phyloP scores from a whole-genome alignment of 2,888 invertebrate genomes.

The Resseliella maxima region DNA sequence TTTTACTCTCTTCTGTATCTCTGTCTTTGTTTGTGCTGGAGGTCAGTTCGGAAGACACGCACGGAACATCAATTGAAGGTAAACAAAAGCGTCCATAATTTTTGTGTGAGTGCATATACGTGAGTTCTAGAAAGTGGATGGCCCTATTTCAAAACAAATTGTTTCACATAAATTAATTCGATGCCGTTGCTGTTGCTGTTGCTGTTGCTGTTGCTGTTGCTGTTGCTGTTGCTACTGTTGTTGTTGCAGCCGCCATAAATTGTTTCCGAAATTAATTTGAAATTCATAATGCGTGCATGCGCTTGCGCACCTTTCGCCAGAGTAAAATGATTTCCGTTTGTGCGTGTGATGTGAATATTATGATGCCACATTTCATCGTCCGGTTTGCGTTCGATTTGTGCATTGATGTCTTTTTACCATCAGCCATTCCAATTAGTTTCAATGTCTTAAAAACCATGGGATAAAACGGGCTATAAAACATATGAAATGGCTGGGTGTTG shows the following conservation, averaged over 20 bases:
- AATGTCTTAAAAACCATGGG: background rate
- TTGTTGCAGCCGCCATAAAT: no score
- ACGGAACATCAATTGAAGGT: background rate
- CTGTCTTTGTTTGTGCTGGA: background rate
- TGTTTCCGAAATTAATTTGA: slow-evolving; percentile 40
- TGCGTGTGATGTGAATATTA: background rate
- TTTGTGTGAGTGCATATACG: background rate
- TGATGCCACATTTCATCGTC: background rate
- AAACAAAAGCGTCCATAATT: background rate
- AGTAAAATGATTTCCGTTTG: background rate
- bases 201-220: no score
- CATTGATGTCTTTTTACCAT: slow-evolving; percentile 3
- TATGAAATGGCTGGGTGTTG: background rate
- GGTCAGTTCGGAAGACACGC: slow-evolving; percentile 20
- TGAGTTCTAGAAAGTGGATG: background rate
- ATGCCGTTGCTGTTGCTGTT: background rate
- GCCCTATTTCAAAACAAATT: background rate
- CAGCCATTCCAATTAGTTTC: background rate
- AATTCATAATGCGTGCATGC: background rate
- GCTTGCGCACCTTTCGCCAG: background rate
- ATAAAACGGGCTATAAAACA: background rate
- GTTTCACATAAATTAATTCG: background rate
- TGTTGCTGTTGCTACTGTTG: no score
- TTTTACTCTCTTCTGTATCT: background rate
- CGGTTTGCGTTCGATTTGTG: slow-evolving; percentile 33